Percentiles rank a stretch among this genome's conserved stretches.
Evolutionary conservation across 1,140 invertebrate genomes (phyloP).

Genomic region (Macrosteles quadrilineatus): DNA sequence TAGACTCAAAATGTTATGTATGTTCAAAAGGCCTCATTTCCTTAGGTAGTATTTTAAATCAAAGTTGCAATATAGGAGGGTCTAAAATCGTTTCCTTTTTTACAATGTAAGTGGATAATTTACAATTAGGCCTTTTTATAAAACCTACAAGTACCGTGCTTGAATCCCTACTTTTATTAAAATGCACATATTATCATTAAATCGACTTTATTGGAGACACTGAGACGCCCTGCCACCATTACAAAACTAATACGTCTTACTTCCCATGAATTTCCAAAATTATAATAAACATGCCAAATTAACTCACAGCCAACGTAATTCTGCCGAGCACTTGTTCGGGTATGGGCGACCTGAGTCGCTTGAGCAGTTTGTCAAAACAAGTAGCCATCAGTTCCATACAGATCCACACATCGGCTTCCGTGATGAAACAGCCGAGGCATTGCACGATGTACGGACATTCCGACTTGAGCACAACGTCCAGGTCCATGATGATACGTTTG

Average conservation of each 20-base stretch:
- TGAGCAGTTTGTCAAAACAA: conserved; percentile 96
- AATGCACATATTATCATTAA: conserved; percentile 27
- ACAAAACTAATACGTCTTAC: too few relatives aligned
- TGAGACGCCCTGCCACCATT: neutral
- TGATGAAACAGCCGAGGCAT: conserved; percentile 96
- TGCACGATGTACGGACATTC: conserved; percentile 97
- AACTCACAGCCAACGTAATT: conserved; percentile 89
- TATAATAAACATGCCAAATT: conserved; percentile 3
- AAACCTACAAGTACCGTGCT: too few relatives aligned
- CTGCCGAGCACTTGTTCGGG: conserved; percentile 96
- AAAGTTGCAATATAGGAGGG: too few relatives aligned
- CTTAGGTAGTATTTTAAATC: too few relatives aligned
- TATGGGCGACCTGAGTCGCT: conserved; percentile 79
- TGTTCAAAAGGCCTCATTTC: too few relatives aligned
- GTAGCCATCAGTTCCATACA: conserved; percentile 97
- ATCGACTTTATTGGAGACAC: neutral
- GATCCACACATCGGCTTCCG: conserved; percentile 88
- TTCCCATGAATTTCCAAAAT: too few relatives aligned
- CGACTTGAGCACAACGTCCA: conserved; percentile 95
- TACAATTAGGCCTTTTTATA: too few relatives aligned
- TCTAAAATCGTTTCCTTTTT: too few relatives aligned
- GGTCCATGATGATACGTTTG: conserved; percentile 97
- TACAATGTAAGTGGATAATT: too few relatives aligned
- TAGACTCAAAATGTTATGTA: too few relatives aligned
- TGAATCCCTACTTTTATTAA: too few relatives aligned